phyloP scores from a whole-genome alignment of 2,888 invertebrate species.

The Rhingia rostrata region DNA sequence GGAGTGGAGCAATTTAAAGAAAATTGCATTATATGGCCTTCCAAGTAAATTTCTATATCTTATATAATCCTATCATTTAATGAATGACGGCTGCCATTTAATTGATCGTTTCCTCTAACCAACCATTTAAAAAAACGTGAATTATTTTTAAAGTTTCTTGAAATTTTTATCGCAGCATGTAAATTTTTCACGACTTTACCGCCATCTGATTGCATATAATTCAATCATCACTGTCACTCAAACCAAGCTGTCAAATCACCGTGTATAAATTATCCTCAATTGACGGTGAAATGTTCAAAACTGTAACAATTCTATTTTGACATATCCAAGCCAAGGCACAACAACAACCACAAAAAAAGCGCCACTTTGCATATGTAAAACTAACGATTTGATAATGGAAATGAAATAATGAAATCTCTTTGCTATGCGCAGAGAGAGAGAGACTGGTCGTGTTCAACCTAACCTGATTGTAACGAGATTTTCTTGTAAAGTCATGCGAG shows the following conservation, averaged over 20 bases:
- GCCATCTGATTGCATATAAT: slow-evolving; percentile 2
- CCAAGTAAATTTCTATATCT: too few relatives aligned
- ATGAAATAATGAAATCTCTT: slow-evolving; percentile 57
- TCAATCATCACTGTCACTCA: slow-evolving; percentile 58
- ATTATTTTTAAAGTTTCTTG: too few relatives aligned
- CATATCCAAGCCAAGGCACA: slow-evolving; percentile 12
- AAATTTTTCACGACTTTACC: background rate
- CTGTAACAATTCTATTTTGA: slow-evolving; percentile 36
- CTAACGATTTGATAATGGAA: slow-evolving; percentile 64
- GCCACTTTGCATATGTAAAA: slow-evolving; percentile 55
- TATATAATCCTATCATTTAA: too few relatives aligned
- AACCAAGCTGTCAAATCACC: slow-evolving; percentile 30
- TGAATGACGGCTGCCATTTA: too few relatives aligned
- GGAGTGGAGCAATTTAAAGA: too few relatives aligned
- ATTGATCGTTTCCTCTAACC: too few relatives aligned
- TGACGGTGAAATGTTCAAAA: slow-evolving; percentile 34
- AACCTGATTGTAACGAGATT: slow-evolving; percentile 52
- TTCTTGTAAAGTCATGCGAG: slow-evolving; percentile 50
- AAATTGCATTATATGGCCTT: too few relatives aligned
- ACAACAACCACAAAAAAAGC: slow-evolving; percentile 5
- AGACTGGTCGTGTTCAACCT: slow-evolving; percentile 55
- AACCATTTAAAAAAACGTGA: too few relatives aligned
- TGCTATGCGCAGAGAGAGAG: background rate
- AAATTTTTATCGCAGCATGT: too few relatives aligned
- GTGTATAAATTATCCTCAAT: slow-evolving; percentile 48